These are phyloP conservation scores for Isoperla grammatica DNA, from an alignment of 2,888 invertebrate genomes.

Conservation along the genomic window DNA sequence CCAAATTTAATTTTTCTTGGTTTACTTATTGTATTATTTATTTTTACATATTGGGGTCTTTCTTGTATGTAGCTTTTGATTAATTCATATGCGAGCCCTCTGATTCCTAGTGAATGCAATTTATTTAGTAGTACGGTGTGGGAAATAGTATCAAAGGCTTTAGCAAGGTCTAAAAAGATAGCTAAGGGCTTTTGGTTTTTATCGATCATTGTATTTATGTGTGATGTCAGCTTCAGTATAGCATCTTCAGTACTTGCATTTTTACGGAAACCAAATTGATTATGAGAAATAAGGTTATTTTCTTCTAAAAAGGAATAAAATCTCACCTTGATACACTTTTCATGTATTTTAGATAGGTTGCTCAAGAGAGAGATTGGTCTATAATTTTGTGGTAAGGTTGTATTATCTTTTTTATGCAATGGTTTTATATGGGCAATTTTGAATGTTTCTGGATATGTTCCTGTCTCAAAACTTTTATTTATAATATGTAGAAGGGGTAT, in stretches of 20 bases:
- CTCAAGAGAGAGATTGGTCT: neutral
- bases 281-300: neutral
- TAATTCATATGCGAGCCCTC: neutral
- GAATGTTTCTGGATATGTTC: neutral
- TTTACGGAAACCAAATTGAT: neutral
- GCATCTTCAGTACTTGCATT: neutral
- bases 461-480: neutral
- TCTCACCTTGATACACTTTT: neutral
- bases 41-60: neutral
- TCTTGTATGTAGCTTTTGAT: neutral
- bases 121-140: neutral
- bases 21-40: neutral
- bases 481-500: neutral
- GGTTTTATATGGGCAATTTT: neutral
- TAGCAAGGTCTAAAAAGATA: neutral
- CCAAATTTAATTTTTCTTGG: neutral
- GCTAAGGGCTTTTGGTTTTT: neutral
- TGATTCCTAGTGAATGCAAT: neutral
- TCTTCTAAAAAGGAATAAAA: neutral
- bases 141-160: neutral
- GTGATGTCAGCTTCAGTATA: neutral
- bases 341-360: neutral
- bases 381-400: neutral
- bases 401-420: neutral
- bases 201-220: neutral